A percentile compares a stretch with the other conserved stretches of the same genome.
Evolutionary conservation across 2,797 vertebrate species (phyloP).

Genomic region (Onychomys leucogaster): DNA sequence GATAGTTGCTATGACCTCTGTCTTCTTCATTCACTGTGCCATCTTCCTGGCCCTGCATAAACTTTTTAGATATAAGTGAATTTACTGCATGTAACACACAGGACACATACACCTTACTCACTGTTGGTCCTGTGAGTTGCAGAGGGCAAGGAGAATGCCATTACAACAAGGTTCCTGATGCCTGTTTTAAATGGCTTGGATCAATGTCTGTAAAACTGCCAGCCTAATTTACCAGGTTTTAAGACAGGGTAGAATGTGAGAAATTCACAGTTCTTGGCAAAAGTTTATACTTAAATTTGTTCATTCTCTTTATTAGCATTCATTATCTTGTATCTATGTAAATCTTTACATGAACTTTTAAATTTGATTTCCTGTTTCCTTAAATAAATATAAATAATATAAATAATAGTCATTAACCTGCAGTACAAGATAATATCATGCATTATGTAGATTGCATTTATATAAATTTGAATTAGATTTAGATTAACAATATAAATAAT

Average conservation of each 20-base stretch:
- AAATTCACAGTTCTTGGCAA: not conserved
- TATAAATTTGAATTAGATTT: not conserved
- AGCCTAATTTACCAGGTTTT: not conserved
- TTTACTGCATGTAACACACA: too few species aligned
- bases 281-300: not conserved
- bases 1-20: not conserved
- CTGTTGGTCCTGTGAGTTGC: not conserved
- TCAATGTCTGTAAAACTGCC: not conserved
- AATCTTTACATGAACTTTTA: not conserved
- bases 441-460: not conserved
- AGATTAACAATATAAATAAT: not conserved
- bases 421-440: not conserved
- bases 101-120: not conserved
- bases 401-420: not conserved
- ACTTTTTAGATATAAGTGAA: not conserved
- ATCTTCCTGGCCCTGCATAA: not conserved
- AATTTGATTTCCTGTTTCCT: constrained; percentile 14
- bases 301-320: not conserved
- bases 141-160: not conserved
- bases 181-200: not conserved
- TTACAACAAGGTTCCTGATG: not conserved
- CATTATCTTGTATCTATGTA: not conserved
- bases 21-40: not conserved
- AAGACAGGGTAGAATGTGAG: not conserved
- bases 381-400: not conserved